These are phyloP conservation scores for Spisula subtruncata DNA, from an alignment of 2,888 invertebrate species.

Conservation along the genomic window DNA sequence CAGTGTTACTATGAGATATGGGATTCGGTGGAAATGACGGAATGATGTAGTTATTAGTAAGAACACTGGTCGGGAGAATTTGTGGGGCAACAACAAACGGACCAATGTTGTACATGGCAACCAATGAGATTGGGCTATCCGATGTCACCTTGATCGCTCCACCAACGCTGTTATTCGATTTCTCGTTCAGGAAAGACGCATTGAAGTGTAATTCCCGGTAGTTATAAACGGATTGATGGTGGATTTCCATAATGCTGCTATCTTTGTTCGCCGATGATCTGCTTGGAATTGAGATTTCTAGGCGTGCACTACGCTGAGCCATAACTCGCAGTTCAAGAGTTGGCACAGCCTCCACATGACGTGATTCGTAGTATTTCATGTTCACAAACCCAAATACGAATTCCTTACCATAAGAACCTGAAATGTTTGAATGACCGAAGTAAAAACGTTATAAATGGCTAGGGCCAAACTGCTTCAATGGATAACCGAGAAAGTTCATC, in stretches of 20 bases:
- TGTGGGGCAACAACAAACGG: neutral
- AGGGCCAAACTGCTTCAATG: too few relatives aligned
- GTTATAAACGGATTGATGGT: neutral
- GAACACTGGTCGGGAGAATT: neutral
- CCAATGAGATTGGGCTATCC: neutral
- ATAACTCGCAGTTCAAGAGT: neutral
- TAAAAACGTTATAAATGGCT: too few relatives aligned
- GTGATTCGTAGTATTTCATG: neutral
- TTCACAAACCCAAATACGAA: conserved; percentile 28
- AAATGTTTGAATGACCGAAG: too few relatives aligned
- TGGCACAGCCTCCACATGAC: neutral
- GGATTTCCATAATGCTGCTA: neutral
- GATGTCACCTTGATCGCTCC: conserved; percentile 1
- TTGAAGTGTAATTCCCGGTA: neutral
- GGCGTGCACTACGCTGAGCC: neutral
- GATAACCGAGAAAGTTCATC: too few relatives aligned
- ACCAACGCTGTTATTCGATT: neutral
- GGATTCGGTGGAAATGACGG: neutral
- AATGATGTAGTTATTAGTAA: neutral
- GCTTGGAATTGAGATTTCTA: neutral
- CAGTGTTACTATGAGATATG: neutral
- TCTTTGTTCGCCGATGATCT: conserved; percentile 13
- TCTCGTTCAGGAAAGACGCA: conserved; percentile 8
- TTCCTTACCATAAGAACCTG: conserved; percentile 36
- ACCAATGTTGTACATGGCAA: neutral